Evolutionary conservation across 2,888 invertebrate genomes (phyloP), one percentile per base, ranked within the genome.

Genomic region (Lomographa bimaculata): DNA sequence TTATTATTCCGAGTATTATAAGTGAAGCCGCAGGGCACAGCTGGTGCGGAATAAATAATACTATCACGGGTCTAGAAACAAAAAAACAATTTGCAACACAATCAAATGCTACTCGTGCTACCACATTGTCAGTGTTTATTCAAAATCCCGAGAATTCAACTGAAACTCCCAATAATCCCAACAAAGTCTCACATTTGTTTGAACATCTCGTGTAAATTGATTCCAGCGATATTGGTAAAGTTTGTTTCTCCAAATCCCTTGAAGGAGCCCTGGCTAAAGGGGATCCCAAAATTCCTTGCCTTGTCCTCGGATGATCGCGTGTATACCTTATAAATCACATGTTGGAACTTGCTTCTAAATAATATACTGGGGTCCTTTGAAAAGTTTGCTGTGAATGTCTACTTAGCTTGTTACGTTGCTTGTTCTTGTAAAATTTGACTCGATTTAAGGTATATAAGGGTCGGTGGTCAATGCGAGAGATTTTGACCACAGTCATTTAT

Each of bases 161-260:
- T 41, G 37, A 29, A 43, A 48, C 36, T 26, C 18, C 39, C 50
- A 54, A 51, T 46, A 48, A 44, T 37, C 37, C 20, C 54, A 24
- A 42, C 32, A 47, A 49, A 35, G 56, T 44, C 47, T 52, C 39
- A 42, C 51, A 54, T 64, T 60, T 62, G 54, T 63, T 67, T 61
- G 69, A 61, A 58, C 60, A 59, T 54, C 51, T 60, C 60, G 71
- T 72, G 73, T 71, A 69, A 79, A 80, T 75, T 75, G 76, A 70
- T 75, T 72, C 65, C 60, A 42, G 27, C 54, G 64, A 73, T 81
- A 83, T 82, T 79, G 78, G 62, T 36, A 80, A 81, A 82, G 74
- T 81, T 82, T 66, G 72, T 68, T 44, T 45, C 58, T 43, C 57
- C 66, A 74, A 78, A 76, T 75, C 79, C 70, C 52, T 40, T 47